These are phyloP conservation scores for Drosophila bipectinata DNA, from an alignment of 1,140 invertebrate species.

Conservation along the genomic window DNA sequence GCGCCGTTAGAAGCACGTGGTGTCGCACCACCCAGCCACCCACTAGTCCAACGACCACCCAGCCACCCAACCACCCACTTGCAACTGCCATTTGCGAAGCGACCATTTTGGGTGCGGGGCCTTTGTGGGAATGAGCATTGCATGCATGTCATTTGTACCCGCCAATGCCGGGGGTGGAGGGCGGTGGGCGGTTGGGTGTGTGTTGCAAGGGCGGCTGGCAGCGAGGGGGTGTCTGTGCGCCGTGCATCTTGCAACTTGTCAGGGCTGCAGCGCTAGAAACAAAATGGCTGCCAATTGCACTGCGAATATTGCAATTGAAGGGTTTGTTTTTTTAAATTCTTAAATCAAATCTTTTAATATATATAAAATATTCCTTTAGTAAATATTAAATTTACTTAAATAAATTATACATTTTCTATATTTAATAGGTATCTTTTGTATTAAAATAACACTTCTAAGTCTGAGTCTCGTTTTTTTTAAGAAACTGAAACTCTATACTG, in stretches of 20 bases:
- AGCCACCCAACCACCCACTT: conserved; percentile 11
- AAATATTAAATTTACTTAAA: no score
- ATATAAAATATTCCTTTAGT: no score
- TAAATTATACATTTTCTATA: no score
- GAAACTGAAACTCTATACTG: no score
- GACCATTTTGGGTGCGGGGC: conserved; percentile 66
- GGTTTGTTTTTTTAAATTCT: no score
- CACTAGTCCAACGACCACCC: not conserved
- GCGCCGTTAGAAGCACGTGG: conserved; percentile 65
- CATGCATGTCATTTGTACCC: conserved; percentile 80
- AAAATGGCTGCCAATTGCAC: conserved; percentile 63
- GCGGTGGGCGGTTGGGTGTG: not conserved
- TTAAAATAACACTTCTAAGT: no score
- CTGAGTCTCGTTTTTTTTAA: no score
- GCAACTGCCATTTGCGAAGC: conserved; percentile 73
- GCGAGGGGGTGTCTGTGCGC: conserved; percentile 23
- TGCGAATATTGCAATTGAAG: not conserved
- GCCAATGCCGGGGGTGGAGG: conserved; percentile 23
- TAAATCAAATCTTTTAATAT: no score
- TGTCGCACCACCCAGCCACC: conserved; percentile 2
- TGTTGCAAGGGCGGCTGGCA: not conserved
- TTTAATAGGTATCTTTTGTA: no score
- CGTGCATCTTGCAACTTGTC: conserved; percentile 56
- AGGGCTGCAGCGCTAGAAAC: conserved; percentile 52
- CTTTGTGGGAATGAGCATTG: conserved; percentile 48